A percentile compares a stretch with the other conserved stretches of the same genome.
Conservation (phyloP, 2,113 vertebrate genomes). For the Prionailurus viverrinus region DNA sequence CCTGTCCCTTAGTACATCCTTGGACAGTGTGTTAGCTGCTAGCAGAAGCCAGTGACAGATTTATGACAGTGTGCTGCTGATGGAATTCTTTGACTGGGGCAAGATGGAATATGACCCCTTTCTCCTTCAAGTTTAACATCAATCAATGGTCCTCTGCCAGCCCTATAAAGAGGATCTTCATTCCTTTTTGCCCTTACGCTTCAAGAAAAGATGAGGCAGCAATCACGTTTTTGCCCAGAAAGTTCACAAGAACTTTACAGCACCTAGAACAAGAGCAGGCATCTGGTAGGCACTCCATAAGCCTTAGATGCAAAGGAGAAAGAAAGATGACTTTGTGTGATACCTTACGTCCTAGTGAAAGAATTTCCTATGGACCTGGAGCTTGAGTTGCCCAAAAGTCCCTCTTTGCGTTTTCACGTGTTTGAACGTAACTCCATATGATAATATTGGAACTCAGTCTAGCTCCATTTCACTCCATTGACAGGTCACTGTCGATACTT, state of each 20-base stretch:
- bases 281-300: background rate
- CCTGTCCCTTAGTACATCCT: background rate
- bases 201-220: conserved; percentile 62
- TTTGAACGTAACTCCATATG: conserved; percentile 40
- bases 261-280: background rate
- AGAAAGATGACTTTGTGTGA: background rate
- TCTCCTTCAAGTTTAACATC: conserved; percentile 76
- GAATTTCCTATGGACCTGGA: background rate
- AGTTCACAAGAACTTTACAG: background rate
- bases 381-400: background rate
- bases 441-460: conserved; percentile 32
- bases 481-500: conserved; percentile 34
- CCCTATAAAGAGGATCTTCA: conserved; percentile 64
- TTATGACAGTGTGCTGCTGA: conserved; percentile 19
- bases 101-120: conserved; percentile 67
- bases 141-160: conserved; percentile 58
- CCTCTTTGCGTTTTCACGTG: background rate
- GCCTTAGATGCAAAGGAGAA: background rate
- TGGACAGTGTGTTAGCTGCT: background rate
- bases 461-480: conserved; percentile 33
- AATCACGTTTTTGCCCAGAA: background rate
- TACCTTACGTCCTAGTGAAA: background rate
- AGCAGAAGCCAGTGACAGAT: conserved; percentile 42
- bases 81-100: conserved; percentile 69
- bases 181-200: conserved; percentile 54